Evolutionary conservation across 2,113 vertebrate species (phyloP).

Genomic region (Dendropsophus ebraccatus): DNA sequence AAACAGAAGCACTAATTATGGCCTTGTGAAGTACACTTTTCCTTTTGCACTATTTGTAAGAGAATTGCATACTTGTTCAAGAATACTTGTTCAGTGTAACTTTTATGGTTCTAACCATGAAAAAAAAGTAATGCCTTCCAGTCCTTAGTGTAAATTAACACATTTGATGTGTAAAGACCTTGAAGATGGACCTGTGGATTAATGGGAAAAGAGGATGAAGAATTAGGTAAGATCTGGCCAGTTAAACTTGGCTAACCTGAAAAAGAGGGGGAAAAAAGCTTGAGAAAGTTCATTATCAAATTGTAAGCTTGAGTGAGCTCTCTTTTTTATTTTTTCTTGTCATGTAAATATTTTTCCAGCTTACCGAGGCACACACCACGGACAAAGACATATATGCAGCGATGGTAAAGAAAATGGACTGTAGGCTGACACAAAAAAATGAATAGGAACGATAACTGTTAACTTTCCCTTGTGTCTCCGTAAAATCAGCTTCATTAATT

Average conservation of each 20-base stretch:
- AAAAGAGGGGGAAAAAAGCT: slow-evolving; percentile 49
- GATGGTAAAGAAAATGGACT: slow-evolving; percentile 64
- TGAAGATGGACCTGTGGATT: slow-evolving; percentile 60
- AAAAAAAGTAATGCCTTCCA: slow-evolving; percentile 66
- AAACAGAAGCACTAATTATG: slow-evolving; percentile 68
- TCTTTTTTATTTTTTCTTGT: slow-evolving; percentile 62
- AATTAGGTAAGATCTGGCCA: slow-evolving; percentile 62
- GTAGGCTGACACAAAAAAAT: slow-evolving; percentile 59
- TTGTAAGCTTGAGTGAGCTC: slow-evolving; percentile 66
- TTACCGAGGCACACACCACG: slow-evolving; percentile 70
- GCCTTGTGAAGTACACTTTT: slow-evolving; percentile 66
- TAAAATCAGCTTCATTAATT: slow-evolving; percentile 61
- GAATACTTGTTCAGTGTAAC: slow-evolving; percentile 65
- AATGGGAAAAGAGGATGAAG: slow-evolving; percentile 63
- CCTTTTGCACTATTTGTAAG: slow-evolving; percentile 63
- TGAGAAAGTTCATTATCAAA: slow-evolving; percentile 66
- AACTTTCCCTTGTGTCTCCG: slow-evolving; percentile 55
- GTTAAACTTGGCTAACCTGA: slow-evolving; percentile 67
- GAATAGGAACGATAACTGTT: slow-evolving; percentile 63
- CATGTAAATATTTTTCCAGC: slow-evolving; percentile 67
- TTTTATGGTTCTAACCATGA: slow-evolving; percentile 59
- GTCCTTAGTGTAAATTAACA: slow-evolving; percentile 63
- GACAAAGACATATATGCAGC: slow-evolving; percentile 63
- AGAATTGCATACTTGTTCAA: slow-evolving; percentile 56
- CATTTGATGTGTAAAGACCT: slow-evolving; percentile 62